These are phyloP conservation scores for Drosophila kambysellisi DNA, from an alignment of 2,888 invertebrate genomes.

Conservation along the genomic window DNA sequence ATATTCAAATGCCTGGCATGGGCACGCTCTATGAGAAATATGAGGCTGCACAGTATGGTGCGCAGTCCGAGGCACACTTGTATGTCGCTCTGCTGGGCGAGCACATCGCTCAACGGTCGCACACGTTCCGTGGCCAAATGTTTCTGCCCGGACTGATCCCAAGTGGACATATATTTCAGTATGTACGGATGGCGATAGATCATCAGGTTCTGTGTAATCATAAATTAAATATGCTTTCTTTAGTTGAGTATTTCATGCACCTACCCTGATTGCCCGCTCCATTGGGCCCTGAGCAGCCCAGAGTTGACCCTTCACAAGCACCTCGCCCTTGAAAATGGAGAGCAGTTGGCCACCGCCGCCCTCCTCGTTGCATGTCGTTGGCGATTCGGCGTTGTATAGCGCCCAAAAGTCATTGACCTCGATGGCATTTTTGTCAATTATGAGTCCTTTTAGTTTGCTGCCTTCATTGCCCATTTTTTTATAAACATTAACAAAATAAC, in stretches of 20 bases:
- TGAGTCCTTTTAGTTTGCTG: conserved; percentile 89
- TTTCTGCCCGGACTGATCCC: conserved; percentile 91
- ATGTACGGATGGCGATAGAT: conserved; percentile 95
- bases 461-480: conserved; percentile 90
- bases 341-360: conserved; percentile 87
- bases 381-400: conserved; percentile 86
- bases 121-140: conserved; percentile 94
- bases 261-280: conserved; percentile 91
- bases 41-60: conserved; percentile 91
- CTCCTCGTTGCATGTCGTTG: conserved; percentile 84
- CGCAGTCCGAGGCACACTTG: conserved; percentile 94
- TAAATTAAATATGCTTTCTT: background rate
- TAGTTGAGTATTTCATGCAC: background rate
- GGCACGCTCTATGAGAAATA: conserved; percentile 93
- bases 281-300: conserved; percentile 89
- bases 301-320: conserved; percentile 87
- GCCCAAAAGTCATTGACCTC: conserved; percentile 93
- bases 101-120: conserved; percentile 89
- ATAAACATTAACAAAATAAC: conserved; percentile 30
- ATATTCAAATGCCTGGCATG: conserved; percentile 93
- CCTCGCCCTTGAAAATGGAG: conserved; percentile 91
- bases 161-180: conserved; percentile 92
- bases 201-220: conserved; percentile 89
- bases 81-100: conserved; percentile 89
- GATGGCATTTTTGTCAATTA: conserved; percentile 90